phyloP scores from a whole-genome alignment of 2,797 vertebrate genomes.

The Cheracebus regulus region DNA sequence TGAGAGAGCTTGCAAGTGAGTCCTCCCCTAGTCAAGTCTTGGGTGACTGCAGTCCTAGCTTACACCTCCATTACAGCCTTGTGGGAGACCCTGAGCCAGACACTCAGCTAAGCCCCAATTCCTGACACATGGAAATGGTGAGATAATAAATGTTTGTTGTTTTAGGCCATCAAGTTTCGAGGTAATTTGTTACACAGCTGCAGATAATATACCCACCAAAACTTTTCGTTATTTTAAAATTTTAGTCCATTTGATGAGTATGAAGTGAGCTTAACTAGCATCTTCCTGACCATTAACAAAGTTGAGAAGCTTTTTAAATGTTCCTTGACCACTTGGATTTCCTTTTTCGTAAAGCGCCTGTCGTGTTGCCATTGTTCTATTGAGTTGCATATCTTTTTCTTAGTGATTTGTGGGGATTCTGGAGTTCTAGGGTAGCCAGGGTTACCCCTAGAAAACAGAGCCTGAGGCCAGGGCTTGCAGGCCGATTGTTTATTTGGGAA shows the following conservation, averaged over 20 bases:
- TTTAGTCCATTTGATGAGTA: not conserved
- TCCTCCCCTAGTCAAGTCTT: not conserved
- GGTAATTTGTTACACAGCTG: not conserved
- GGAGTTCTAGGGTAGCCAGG: not conserved
- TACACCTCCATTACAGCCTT: not conserved
- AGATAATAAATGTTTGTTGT: not conserved
- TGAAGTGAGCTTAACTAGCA: not conserved
- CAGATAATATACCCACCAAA: not conserved
- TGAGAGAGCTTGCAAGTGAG: not conserved
- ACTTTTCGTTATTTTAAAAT: not conserved
- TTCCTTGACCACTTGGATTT: not conserved
- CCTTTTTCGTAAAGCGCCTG: not conserved
- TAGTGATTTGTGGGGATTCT: not conserved
- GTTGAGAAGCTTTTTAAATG: not conserved
- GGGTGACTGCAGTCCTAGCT: not conserved
- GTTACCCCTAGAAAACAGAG: not conserved
- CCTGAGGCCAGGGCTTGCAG: not conserved
- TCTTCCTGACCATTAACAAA: not conserved
- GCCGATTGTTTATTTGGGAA: not conserved
- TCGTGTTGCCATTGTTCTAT: not conserved
- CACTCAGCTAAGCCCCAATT: not conserved
- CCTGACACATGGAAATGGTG: not conserved
- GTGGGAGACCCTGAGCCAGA: not conserved
- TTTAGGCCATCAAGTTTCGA: not conserved
- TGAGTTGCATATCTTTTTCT: not conserved